A percentile compares a stretch with the other conserved stretches of the same genome.
Conservation (phyloP, 2,113 vertebrate species). For the Pachycephala philippinensis region DNA sequence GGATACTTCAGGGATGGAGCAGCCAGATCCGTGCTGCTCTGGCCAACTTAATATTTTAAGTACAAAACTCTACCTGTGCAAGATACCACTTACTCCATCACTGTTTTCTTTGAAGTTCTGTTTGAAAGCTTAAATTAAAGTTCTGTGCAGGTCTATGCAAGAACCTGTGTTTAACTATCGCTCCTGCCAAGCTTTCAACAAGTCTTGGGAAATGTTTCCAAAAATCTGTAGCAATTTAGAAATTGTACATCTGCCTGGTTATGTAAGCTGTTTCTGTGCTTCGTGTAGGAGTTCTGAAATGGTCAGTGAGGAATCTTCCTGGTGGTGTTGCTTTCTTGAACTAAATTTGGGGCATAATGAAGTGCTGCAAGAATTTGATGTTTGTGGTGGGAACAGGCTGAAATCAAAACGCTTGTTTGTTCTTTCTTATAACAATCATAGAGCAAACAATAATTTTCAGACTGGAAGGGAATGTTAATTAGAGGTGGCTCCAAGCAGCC, state of each 20-base stretch:
- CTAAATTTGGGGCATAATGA: neutral
- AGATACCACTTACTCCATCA: neutral
- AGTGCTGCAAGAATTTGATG: neutral
- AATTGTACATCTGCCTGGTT: constrained; percentile 3
- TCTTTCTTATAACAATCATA: neutral
- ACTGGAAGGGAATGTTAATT: too few relatives aligned
- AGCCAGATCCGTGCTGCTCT: neutral
- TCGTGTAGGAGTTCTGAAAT: neutral
- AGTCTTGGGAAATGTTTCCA: neutral
- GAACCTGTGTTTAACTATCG: constrained; percentile 2
- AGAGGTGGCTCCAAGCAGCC: neutral
- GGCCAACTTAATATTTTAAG: too few relatives aligned
- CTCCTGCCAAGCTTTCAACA: constrained; percentile 32
- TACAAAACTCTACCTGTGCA: neutral
- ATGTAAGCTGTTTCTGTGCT: neutral
- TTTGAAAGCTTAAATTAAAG: constrained; percentile 18
- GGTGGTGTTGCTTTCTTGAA: neutral
- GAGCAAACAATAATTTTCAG: neutral
- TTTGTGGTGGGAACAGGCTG: neutral
- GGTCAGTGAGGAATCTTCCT: neutral
- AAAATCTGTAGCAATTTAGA: neutral
- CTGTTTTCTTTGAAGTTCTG: neutral
- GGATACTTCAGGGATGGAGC: neutral
- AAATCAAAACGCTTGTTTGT: neutral
- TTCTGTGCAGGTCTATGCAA: neutral